A percentile compares a stretch with the other conserved stretches of the same genome.
Conservation (phyloP, 2,113 vertebrate species). For the Sinocyclocheilus anophthalmus region DNA sequence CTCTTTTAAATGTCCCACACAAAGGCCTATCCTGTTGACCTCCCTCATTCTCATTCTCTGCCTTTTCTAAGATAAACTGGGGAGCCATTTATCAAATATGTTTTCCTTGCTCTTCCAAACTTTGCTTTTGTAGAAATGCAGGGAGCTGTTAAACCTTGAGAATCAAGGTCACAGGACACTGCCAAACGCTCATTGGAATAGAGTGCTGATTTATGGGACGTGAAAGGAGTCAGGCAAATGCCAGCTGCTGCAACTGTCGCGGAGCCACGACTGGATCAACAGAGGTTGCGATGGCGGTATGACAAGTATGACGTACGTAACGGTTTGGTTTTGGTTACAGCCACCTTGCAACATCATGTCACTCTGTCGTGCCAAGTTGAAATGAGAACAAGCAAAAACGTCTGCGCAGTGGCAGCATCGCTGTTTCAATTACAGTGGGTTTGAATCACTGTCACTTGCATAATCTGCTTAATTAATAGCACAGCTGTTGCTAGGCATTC, state of each 20-base stretch:
- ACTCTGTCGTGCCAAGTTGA: slow-evolving; percentile 29
- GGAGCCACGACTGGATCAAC: slow-evolving; percentile 27
- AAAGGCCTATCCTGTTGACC: not conserved
- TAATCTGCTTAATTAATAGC: slow-evolving; percentile 35
- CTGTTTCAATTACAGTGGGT: slow-evolving; percentile 20
- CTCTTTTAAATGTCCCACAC: not conserved
- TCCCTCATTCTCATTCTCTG: not conserved
- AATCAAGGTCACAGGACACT: slow-evolving; percentile 28
- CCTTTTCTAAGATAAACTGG: not conserved
- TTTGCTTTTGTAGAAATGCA: not conserved
- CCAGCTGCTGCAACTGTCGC: slow-evolving; percentile 37
- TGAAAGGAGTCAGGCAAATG: slow-evolving; percentile 6
- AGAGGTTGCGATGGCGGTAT: slow-evolving; percentile 28
- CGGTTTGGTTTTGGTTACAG: slow-evolving; percentile 28
- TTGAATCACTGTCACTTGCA: slow-evolving; percentile 44
- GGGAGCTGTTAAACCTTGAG: slow-evolving; percentile 14
- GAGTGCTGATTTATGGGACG: slow-evolving; percentile 44
- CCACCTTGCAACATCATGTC: slow-evolving; percentile 35
- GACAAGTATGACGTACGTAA: slow-evolving; percentile 44
- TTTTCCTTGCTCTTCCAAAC: not conserved
- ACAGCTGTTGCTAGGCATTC: slow-evolving; percentile 17
- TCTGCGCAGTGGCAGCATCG: not conserved
- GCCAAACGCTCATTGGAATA: not conserved
- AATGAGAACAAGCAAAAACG: slow-evolving; percentile 30
- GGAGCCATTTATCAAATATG: not conserved